These are phyloP conservation scores for Pelodytes ibericus DNA, from an alignment of 2,797 vertebrate genomes.

Conservation along the genomic window DNA sequence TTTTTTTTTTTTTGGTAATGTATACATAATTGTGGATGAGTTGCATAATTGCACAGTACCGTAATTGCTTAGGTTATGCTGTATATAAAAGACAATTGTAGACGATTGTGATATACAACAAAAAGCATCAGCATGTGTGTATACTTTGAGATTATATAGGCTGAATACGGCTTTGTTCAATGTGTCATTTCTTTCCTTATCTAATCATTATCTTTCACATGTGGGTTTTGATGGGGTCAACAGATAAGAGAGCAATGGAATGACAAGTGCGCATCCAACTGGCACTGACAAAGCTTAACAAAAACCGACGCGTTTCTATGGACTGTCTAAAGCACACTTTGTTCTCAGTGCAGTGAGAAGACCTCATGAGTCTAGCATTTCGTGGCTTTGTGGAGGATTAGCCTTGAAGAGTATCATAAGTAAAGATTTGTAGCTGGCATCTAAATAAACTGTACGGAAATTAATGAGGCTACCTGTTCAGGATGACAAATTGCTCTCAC, in stretches of 20 bases:
- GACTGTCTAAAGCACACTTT: neutral
- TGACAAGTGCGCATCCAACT: neutral
- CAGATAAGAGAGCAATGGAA: neutral
- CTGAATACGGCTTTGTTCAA: too few relatives aligned
- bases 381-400: neutral
- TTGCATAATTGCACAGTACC: neutral
- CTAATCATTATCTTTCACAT: conserved; percentile 15
- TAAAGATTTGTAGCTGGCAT: too few relatives aligned
- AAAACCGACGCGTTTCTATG: neutral
- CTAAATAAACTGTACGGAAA: too few relatives aligned
- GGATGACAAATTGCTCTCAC: too few relatives aligned
- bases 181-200: conserved; percentile 3
- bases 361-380: conserved; percentile 1
- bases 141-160: too few relatives aligned
- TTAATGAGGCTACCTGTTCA: neutral
- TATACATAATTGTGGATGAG: conserved; percentile 21
- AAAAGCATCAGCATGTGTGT: conserved; percentile 11
- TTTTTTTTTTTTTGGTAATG: conserved; percentile 27
- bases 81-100: too few relatives aligned
- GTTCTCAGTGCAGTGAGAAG: neutral
- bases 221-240: conserved; percentile 4
- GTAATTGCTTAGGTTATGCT: conserved; percentile 35
- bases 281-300: neutral
- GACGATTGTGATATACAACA: too few relatives aligned
- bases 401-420: neutral